A percentile compares a stretch with the other conserved stretches of the same genome.
Evolutionary conservation across 2,113 vertebrate genomes (phyloP).

Genomic region (Mesoclemmys tuberculata): DNA sequence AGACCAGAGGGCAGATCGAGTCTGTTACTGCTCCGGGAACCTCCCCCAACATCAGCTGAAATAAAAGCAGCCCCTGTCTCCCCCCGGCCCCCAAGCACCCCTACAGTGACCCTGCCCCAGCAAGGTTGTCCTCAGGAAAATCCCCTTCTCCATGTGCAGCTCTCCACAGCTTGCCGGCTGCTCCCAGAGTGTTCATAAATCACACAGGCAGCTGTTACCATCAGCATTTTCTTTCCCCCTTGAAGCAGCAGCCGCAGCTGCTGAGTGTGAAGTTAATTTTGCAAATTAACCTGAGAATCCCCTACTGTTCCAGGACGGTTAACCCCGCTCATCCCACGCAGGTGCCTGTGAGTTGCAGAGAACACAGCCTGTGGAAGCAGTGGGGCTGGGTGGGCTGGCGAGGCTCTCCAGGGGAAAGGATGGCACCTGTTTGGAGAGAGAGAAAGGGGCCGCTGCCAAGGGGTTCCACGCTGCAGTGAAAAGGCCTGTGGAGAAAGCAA

Average conservation of each 20-base stretch:
- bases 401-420: not conserved
- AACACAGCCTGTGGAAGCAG: slow-evolving; percentile 15
- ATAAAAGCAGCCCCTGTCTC: not conserved
- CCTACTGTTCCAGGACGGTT: slow-evolving; percentile 36
- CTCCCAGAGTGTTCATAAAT: slow-evolving; percentile 52
- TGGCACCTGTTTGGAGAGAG: not conserved
- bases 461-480: not conserved
- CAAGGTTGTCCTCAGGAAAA: slow-evolving; percentile 52
- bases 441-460: not conserved
- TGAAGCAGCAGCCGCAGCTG: slow-evolving; percentile 45
- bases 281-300: slow-evolving; percentile 62
- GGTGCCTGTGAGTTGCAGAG: not conserved
- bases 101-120: not conserved
- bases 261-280: slow-evolving; percentile 66
- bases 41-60: not conserved
- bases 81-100: not conserved
- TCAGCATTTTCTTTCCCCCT: slow-evolving; percentile 63
- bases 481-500: slow-evolving; percentile 1
- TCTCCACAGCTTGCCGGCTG: slow-evolving; percentile 22
- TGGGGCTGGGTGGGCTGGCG: not conserved
- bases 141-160: slow-evolving; percentile 27
- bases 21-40: not conserved
- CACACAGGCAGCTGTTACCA: slow-evolving; percentile 55
- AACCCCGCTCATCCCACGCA: not conserved
- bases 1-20: not conserved